These are phyloP conservation scores for Lepidocyrtoides sp. DNA, from an alignment of 2,888 invertebrate genomes.

Conservation along the genomic window DNA sequence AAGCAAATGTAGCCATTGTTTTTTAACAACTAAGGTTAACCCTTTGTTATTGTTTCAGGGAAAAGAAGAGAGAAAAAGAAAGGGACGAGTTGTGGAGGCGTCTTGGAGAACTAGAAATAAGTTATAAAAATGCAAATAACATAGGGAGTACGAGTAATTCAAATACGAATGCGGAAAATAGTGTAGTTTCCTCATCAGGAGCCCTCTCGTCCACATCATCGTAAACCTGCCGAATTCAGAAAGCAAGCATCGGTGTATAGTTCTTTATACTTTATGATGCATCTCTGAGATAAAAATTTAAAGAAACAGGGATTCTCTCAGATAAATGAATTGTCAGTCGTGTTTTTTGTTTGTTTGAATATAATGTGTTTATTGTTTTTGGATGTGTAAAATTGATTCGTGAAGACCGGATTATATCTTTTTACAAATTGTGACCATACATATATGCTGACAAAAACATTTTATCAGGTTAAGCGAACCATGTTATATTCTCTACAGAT, in stretches of 20 bases:
- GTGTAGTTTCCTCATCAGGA: conserved; percentile 79
- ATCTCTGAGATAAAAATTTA: conserved; percentile 65
- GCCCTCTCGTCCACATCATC: conserved; percentile 79
- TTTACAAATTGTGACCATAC: conserved; percentile 69
- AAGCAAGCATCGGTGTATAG: conserved; percentile 78
- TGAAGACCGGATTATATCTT: conserved; percentile 59
- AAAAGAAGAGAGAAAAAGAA: conserved; percentile 98
- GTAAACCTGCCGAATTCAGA: conserved; percentile 81
- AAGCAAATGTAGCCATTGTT: neutral
- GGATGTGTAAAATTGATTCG: conserved; percentile 49
- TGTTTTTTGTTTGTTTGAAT: conserved; percentile 63
- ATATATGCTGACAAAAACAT: conserved; percentile 66
- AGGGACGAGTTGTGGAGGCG: conserved; percentile 99
- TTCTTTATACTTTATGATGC: conserved; percentile 74
- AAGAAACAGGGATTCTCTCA: conserved; percentile 73
- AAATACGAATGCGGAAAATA: conserved; percentile 80
- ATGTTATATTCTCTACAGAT: conserved; percentile 38
- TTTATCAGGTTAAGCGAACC: conserved; percentile 69
- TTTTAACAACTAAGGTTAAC: too few species aligned
- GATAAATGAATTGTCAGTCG: conserved; percentile 71
- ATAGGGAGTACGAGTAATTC: conserved; percentile 82
- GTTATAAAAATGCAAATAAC: conserved; percentile 86
- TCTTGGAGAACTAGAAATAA: conserved; percentile 95
- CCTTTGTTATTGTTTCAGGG: conserved; percentile 88
- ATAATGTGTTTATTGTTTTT: conserved; percentile 63